These are phyloP conservation scores for Acomys russatus DNA, from an alignment of 2,797 vertebrate species.

Conservation along the genomic window DNA sequence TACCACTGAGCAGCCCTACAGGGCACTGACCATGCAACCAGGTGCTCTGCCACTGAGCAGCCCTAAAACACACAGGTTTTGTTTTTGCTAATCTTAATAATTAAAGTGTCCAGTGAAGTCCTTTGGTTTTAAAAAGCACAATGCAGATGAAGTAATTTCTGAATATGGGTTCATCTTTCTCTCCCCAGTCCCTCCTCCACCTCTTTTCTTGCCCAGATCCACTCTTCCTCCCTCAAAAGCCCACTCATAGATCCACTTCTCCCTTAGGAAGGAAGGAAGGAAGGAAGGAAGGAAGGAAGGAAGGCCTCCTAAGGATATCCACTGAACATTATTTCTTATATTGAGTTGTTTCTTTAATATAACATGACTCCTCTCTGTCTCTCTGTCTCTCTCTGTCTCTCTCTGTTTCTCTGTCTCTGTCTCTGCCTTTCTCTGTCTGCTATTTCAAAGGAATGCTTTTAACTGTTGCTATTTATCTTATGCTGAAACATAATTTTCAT, in stretches of 20 bases:
- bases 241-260: too few species aligned
- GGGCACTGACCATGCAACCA: not conserved
- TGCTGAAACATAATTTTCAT: conserved; percentile 11
- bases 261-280: too few species aligned
- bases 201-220: too few species aligned
- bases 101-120: not conserved
- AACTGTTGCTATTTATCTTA: conserved; percentile 12
- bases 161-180: conserved; percentile 10
- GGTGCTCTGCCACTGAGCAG: not conserved
- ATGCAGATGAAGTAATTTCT: conserved; percentile 6
- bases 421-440: too few species aligned
- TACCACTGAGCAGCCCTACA: not conserved
- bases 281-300: too few species aligned
- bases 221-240: too few species aligned
- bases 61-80: not conserved
- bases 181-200: not conserved
- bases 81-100: not conserved
- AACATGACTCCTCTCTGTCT: not conserved
- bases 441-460: not conserved
- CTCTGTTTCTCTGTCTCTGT: too few species aligned
- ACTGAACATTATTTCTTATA: not conserved
- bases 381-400: not conserved
- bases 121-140: not conserved
- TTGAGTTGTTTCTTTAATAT: too few species aligned
- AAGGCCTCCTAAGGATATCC: too few species aligned